phyloP scores from a whole-genome alignment of 2,888 invertebrate genomes.

The Temnothorax ravouxi region DNA sequence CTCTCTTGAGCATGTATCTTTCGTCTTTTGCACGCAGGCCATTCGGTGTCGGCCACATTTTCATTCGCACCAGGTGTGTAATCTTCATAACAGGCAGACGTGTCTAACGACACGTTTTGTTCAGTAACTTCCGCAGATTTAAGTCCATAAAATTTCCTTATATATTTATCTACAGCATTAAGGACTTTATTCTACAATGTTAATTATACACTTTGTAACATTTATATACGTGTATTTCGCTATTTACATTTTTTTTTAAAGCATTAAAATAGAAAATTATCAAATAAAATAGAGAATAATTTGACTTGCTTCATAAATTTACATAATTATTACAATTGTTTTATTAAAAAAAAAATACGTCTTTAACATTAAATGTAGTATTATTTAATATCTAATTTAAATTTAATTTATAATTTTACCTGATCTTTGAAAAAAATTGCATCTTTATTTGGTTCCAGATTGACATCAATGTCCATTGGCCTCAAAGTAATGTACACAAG shows the following conservation, averaged over 20 bases:
- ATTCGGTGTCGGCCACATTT: constrained; percentile 60
- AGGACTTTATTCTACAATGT: constrained; percentile 75
- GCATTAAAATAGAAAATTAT: too few species aligned
- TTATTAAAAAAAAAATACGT: neutral
- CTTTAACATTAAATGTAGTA: constrained; percentile 10
- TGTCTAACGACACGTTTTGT: constrained; percentile 43
- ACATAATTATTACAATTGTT: neutral
- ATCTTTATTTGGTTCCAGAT: constrained; percentile 89
- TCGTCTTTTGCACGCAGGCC: constrained; percentile 76
- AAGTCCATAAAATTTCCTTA: constrained; percentile 80
- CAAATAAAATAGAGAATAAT: neutral
- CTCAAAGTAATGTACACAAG: constrained; percentile 86
- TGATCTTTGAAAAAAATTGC: constrained; percentile 87
- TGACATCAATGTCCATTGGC: constrained; percentile 87
- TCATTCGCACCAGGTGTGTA: constrained; percentile 31
- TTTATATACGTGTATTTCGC: neutral
- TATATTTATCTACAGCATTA: constrained; percentile 73
- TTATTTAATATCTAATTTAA: neutral
- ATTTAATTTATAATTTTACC: constrained; percentile 80
- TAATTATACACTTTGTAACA: constrained; percentile 20
- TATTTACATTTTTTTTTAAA: constrained; percentile 13
- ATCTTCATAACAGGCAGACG: constrained; percentile 60
- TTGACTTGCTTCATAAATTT: neutral
- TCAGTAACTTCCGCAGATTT: constrained; percentile 49
- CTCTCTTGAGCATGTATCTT: constrained; percentile 61